Conservation (phyloP, 2,113 vertebrate species). For the Ageneiosus marmoratus region DNA sequence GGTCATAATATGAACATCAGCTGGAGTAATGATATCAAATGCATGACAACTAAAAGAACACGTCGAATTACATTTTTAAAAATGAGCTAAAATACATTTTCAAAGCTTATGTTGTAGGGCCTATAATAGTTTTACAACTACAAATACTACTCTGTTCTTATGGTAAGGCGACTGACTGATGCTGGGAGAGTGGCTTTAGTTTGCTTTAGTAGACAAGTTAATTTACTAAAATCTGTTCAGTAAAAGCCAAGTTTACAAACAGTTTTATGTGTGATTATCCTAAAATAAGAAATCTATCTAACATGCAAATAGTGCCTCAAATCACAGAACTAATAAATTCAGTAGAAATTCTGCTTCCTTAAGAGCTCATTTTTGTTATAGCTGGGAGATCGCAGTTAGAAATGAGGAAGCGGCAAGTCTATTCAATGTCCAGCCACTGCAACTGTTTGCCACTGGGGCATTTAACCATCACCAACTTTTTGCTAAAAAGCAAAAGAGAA, state of each 20-base stretch:
- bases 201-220: neutral
- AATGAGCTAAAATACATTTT: neutral
- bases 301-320: too few species aligned
- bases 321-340: too few species aligned
- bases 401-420: neutral
- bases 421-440: neutral
- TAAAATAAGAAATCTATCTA: too few species aligned
- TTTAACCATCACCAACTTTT: too few species aligned
- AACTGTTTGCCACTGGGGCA: neutral
- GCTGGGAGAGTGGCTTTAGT: neutral
- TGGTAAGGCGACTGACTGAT: neutral
- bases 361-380: neutral
- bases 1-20: neutral
- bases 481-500: too few species aligned
- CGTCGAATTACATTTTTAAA: neutral
- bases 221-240: too few species aligned
- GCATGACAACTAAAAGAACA: neutral
- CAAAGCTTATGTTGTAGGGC: neutral
- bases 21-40: neutral
- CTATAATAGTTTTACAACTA: neutral
- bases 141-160: neutral
- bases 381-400: neutral
- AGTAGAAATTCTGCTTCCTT: too few species aligned
- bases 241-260: too few species aligned
- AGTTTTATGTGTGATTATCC: too few species aligned